These are phyloP conservation scores for Athripsodes cinereus DNA, from an alignment of 2,888 invertebrate genomes.

Conservation along the genomic window DNA sequence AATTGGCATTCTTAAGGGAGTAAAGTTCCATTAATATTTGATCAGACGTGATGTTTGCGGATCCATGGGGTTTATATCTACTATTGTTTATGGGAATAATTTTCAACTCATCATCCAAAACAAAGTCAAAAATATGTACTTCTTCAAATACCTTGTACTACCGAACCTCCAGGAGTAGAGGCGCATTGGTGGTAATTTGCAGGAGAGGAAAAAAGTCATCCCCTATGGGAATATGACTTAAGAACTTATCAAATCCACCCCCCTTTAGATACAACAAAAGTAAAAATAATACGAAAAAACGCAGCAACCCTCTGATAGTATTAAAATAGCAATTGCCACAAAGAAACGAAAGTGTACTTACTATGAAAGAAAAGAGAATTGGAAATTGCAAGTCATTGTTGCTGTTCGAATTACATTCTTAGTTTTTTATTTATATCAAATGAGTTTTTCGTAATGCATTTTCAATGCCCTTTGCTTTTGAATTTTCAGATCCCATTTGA, in stretches of 20 bases:
- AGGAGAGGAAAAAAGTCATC: constrained; percentile 1
- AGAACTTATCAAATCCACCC: constrained; percentile 2
- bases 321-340: not conserved
- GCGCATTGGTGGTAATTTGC: not conserved
- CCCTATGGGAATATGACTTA: not conserved
- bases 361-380: constrained; percentile 10
- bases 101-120: not conserved
- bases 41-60: not conserved
- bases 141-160: not conserved
- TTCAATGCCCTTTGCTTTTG: too few relatives aligned
- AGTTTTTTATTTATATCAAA: not conserved
- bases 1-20: not conserved
- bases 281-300: not conserved
- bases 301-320: not conserved
- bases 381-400: constrained; percentile 1
- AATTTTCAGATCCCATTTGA: too few relatives aligned
- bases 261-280: not conserved
- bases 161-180: not conserved
- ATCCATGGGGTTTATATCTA: not conserved
- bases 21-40: not conserved
- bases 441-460: not conserved
- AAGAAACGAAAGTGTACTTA: not conserved
- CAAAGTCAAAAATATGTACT: too few relatives aligned
- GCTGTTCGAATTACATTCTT: not conserved
- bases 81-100: not conserved